Percentiles rank a stretch among this genome's conserved stretches.
These are phyloP conservation scores for Solea senegalensis DNA, from an alignment of 2,113 vertebrate genomes.

Conservation along the genomic window DNA sequence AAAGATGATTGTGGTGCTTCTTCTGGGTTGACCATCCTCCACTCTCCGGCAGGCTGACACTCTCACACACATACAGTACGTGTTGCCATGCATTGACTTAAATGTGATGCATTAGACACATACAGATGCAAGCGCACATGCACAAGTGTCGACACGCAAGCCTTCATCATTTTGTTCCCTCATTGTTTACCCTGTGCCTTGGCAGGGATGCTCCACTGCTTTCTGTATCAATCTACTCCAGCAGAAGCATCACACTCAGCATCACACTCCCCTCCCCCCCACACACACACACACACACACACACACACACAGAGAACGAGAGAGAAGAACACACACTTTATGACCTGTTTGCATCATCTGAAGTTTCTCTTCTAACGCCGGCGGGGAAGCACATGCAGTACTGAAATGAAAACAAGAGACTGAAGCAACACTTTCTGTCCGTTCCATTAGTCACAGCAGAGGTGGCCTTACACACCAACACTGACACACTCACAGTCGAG, in stretches of 20 bases:
- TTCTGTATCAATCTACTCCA: constrained; percentile 61
- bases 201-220: constrained; percentile 38
- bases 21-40: constrained; percentile 31
- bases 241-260: constrained; percentile 28
- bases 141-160: neutral
- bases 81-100: constrained; percentile 15
- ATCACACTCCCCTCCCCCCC: neutral
- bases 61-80: constrained; percentile 4
- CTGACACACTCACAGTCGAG: constrained; percentile 21
- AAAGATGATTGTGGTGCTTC: constrained; percentile 27
- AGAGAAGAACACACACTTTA: neutral
- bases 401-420: constrained; percentile 44
- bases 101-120: constrained; percentile 16
- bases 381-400: constrained; percentile 44
- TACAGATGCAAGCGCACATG: neutral
- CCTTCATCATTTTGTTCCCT: constrained; percentile 56
- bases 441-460: constrained; percentile 58
- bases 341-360: constrained; percentile 35
- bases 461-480: constrained; percentile 28
- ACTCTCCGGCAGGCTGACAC: neutral
- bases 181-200: constrained; percentile 63
- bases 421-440: constrained; percentile 43
- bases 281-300: constrained; percentile 1
- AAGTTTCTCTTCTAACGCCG: constrained; percentile 22
- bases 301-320: neutral